Percentiles rank a stretch among this genome's conserved stretches.
phyloP scores from a whole-genome alignment of 2,113 vertebrate species.

The Microtus oregoni region DNA sequence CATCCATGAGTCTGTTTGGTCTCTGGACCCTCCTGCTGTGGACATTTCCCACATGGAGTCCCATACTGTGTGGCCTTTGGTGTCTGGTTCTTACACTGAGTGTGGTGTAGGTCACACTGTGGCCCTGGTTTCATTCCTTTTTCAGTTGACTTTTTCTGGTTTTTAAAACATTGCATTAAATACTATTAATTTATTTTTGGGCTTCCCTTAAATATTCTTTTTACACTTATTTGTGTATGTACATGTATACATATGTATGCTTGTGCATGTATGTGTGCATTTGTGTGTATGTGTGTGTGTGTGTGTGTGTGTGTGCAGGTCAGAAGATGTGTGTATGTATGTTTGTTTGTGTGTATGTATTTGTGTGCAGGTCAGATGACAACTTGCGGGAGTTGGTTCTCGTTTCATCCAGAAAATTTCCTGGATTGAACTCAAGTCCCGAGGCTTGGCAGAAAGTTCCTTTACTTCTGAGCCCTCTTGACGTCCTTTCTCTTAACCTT shows the following conservation, averaged over 20 bases:
- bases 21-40: not conserved
- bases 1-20: accelerated
- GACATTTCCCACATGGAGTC: accelerated
- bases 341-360: no score
- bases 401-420: not conserved
- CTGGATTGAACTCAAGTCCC: not conserved
- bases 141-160: not conserved
- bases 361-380: not conserved
- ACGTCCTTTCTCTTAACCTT: not conserved
- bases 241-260: not conserved
- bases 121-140: not conserved
- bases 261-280: not conserved
- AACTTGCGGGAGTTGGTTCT: not conserved
- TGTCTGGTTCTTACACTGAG: no score
- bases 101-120: not conserved
- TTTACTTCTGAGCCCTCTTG: not conserved
- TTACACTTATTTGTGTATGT: not conserved
- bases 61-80: not conserved
- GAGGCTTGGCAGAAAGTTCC: not conserved
- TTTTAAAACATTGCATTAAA: not conserved
- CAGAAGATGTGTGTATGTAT: not conserved
- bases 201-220: not conserved
- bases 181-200: not conserved
- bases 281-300: not conserved
- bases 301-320: no score